Evolutionary conservation across 2,113 vertebrate species (phyloP), one percentile per base, ranked within the genome.

Genomic region (Zapus hudsonius): DNA sequence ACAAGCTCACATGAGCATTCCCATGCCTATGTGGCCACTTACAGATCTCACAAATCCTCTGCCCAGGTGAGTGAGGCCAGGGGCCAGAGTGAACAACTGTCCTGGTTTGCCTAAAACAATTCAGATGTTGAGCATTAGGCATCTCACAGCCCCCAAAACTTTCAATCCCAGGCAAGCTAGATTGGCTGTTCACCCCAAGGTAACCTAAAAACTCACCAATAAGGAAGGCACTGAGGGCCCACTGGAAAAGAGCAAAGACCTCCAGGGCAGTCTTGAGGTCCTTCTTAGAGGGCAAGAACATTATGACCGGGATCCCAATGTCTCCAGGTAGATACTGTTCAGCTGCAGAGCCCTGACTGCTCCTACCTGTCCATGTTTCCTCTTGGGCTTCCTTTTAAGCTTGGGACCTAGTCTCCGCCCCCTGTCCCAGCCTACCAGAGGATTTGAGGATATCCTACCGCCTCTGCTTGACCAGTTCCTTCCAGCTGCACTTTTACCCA

Each of bases 211-310:
- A 94, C 96, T 97, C 80, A 96, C 95, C 42, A 0, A 91, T 87
- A 59, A 93, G 0, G 0, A 94, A 33, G 80, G 1, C 52, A 47
- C 80, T 84, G 25, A 96, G 42, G 9, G 22, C 1, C 94, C 93
- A 97, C 40, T 96, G 94, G 87, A 95, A 95, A 59, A 96, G 0
- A 80, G 95, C 81, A 19, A 95, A 91, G 69, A 96, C 84, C 67
- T 96, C 95, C 87, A 92, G 6, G 33, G 44, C 11, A 0, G 33
- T 69, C 92, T 92, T 95, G 25, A 95, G 17, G 36, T 95, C 76
- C 66, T 93, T 96, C 69, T 84, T 96, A 64, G 89, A 89, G 33
- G 42, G 55, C 72, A 88, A 64, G 31, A 72, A 6, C 94, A 96
- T 96, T 12, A 12, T 94, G 90, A n/a, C 72, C 67, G 87, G 57